Evolutionary conservation across 2,113 vertebrate species (phyloP).

Genomic region (Catharus bicknelli): DNA sequence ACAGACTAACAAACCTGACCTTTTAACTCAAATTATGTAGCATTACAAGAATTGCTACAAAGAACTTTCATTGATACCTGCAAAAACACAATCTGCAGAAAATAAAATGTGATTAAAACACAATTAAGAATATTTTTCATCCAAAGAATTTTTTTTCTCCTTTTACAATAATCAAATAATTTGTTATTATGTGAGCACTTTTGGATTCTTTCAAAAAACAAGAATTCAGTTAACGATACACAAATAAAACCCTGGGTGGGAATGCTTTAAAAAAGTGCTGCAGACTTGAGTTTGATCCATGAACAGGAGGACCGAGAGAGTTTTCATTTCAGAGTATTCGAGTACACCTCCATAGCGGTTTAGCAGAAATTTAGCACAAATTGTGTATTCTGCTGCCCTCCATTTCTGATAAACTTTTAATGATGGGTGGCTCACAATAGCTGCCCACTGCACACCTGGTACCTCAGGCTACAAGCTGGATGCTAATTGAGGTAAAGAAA

Average conservation of each 20-base stretch:
- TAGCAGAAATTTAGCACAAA: neutral
- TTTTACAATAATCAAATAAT: neutral
- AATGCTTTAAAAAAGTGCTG: neutral
- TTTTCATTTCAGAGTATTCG: neutral
- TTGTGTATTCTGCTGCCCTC: neutral
- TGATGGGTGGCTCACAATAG: neutral
- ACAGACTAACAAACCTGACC: neutral
- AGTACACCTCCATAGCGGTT: fast-evolving
- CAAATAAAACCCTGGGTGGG: neutral
- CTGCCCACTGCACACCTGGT: neutral
- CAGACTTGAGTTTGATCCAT: neutral
- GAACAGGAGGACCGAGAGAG: neutral
- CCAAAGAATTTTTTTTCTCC: neutral
- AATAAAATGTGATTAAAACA: neutral
- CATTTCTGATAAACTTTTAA: neutral
- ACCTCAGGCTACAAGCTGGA: neutral
- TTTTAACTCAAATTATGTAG: neutral
- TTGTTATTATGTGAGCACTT: neutral
- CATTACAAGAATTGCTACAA: neutral
- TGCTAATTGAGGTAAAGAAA: neutral
- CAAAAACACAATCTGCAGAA: neutral
- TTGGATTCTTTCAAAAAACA: neutral
- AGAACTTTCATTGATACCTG: neutral
- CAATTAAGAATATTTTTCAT: neutral
- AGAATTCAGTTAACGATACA: neutral